Evolutionary conservation across 1,140 invertebrate genomes (phyloP).

Genomic region (Sipha flava): DNA sequence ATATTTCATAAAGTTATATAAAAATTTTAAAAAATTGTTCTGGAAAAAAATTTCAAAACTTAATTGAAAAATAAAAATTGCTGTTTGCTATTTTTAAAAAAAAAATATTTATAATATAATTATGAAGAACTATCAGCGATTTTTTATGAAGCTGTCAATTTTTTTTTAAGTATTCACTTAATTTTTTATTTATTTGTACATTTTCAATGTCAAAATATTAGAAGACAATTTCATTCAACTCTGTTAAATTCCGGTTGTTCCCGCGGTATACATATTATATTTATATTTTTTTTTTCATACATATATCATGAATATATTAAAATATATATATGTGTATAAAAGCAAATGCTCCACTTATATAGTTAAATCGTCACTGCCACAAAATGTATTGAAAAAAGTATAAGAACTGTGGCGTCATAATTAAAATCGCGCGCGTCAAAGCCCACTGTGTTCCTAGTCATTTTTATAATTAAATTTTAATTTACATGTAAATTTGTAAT

Average conservation of each 20-base stretch:
- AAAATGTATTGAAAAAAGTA: background rate
- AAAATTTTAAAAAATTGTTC: background rate
- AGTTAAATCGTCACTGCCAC: slow-evolving; percentile 17
- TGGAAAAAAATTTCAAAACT: slow-evolving; percentile 9
- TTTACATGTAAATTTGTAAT: slow-evolving; percentile 30
- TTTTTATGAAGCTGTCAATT: slow-evolving; percentile 29
- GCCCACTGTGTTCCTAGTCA: slow-evolving; percentile 32
- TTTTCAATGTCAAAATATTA: background rate
- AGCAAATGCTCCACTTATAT: background rate
- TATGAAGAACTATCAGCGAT: slow-evolving; percentile 11
- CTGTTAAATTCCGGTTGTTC: background rate
- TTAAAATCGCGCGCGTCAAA: slow-evolving; percentile 5
- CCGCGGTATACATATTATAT: background rate
- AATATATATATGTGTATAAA: background rate
- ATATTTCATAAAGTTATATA: slow-evolving; percentile 13
- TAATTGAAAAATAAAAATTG: background rate
- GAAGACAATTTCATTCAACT: slow-evolving; percentile 8
- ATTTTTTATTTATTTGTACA: slow-evolving; percentile 9
- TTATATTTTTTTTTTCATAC: background rate
- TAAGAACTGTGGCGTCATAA: background rate
- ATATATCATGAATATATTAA: background rate
- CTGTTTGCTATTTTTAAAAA: background rate
- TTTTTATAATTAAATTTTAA: slow-evolving; percentile 32
- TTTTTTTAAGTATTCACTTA: slow-evolving; percentile 19
- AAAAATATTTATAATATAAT: background rate